A percentile compares a stretch with the other conserved stretches of the same genome.
Conservation (phyloP, 1,140 invertebrate species). For the Streblospio benedicti region DNA sequence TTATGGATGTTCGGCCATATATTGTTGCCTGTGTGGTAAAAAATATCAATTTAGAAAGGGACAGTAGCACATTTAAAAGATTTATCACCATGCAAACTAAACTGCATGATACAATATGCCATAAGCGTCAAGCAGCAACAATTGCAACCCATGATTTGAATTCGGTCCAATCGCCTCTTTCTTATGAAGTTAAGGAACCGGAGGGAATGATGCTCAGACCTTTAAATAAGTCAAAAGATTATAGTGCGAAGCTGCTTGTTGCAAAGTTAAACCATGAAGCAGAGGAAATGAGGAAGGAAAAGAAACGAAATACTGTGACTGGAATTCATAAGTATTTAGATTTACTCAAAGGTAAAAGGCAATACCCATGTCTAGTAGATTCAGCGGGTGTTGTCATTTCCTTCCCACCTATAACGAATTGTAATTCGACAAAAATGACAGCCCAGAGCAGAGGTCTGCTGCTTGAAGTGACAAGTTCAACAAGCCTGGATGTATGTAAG, state of each 20-base stretch:
- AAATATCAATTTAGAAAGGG: slow-evolving; percentile 56
- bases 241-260: slow-evolving; percentile 59
- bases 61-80: slow-evolving; percentile 58
- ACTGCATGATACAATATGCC: slow-evolving; percentile 67
- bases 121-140: slow-evolving; percentile 66
- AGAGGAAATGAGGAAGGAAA: slow-evolving; percentile 57
- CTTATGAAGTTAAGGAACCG: slow-evolving; percentile 59
- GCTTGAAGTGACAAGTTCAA: slow-evolving; percentile 66
- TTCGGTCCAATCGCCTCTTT: slow-evolving; percentile 57
- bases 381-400: slow-evolving; percentile 59
- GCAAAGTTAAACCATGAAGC: slow-evolving; percentile 63
- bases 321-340: slow-evolving; percentile 75
- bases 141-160: slow-evolving; percentile 73
- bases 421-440: slow-evolving; percentile 62
- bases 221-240: slow-evolving; percentile 54
- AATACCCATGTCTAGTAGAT: slow-evolving; percentile 64
- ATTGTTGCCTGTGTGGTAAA: slow-evolving; percentile 65
- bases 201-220: slow-evolving; percentile 54
- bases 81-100: slow-evolving; percentile 68
- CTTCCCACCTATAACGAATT: slow-evolving; percentile 75
- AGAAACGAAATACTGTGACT: slow-evolving; percentile 66
- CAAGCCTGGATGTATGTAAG: slow-evolving; percentile 59
- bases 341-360: slow-evolving; percentile 62
- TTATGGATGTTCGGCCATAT: slow-evolving; percentile 57
- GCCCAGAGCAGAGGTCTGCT: slow-evolving; percentile 59